A percentile compares a stretch with the other conserved stretches of the same genome.
Evolutionary conservation across 2,888 invertebrate genomes (phyloP).

Genomic region (Stramonita haemastoma): DNA sequence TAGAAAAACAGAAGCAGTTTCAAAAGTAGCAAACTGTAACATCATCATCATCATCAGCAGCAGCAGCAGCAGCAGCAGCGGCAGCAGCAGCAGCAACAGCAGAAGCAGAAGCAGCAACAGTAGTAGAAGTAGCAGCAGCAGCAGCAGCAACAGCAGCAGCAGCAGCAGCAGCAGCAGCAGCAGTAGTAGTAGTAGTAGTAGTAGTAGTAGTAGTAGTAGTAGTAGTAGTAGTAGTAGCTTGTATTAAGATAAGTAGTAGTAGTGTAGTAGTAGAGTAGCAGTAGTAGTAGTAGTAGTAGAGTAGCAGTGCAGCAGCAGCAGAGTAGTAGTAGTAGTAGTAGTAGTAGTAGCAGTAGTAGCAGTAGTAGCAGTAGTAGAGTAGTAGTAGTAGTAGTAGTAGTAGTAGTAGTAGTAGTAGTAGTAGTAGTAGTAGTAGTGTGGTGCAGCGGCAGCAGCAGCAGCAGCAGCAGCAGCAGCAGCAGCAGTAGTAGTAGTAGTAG

Average conservation of each 20-base stretch:
- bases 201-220: neutral
- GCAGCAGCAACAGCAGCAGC: constrained; percentile 5
- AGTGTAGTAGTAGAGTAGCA: neutral
- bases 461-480: neutral
- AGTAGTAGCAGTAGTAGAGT: too few relatives aligned
- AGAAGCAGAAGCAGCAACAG: neutral
- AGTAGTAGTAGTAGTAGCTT: neutral
- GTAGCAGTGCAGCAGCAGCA: neutral
- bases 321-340: too few relatives aligned
- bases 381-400: neutral
- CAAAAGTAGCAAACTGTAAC: too few relatives aligned
- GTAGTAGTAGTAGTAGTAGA: neutral
- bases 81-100: neutral
- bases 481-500: constrained; percentile 1
- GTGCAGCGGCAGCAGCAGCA: too few relatives aligned
- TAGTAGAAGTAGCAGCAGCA: neutral
- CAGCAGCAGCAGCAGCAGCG: too few relatives aligned
- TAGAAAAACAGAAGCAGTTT: too few relatives aligned
- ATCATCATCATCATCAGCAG: too few relatives aligned
- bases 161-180: neutral
- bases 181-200: constrained; percentile 1
- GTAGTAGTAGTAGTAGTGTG: too few relatives aligned
- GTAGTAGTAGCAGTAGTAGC: too few relatives aligned
- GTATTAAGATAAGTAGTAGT: too few relatives aligned
- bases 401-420: too few relatives aligned